A percentile compares a stretch with the other conserved stretches of the same genome.
Conservation (phyloP, 2,797 vertebrate species). For the Phylloscopus collybita region DNA sequence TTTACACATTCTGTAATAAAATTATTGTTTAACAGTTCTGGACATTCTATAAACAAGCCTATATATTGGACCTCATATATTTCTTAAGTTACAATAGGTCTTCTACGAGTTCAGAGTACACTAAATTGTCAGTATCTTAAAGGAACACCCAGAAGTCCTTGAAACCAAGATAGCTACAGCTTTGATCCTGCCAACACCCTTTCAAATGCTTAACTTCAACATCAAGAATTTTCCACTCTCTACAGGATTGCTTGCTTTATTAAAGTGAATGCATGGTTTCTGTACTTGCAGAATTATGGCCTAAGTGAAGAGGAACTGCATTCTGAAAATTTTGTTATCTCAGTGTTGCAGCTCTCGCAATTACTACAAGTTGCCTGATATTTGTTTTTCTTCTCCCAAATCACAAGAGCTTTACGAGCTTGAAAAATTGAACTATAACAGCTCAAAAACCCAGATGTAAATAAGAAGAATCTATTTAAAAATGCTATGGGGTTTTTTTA, state of each 20-base stretch:
- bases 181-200: not conserved
- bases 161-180: not conserved
- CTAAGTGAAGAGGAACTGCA: slow-evolving; percentile 13
- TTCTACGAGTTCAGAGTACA: not conserved
- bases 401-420: slow-evolving; percentile 37
- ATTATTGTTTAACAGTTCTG: not conserved
- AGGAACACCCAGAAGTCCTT: not conserved
- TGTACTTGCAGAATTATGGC: not conserved
- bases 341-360: slow-evolving; percentile 57
- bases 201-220: not conserved
- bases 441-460: slow-evolving; percentile 35
- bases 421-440: slow-evolving; percentile 55
- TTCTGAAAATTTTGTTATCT: slow-evolving; percentile 52
- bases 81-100: not conserved
- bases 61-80: not conserved
- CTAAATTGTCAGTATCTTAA: not conserved
- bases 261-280: not conserved
- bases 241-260: not conserved
- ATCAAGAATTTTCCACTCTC: not conserved
- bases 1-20: not conserved
- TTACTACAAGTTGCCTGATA: slow-evolving; percentile 45
- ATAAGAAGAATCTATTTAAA: slow-evolving; percentile 29
- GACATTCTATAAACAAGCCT: not conserved
- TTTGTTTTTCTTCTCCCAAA: slow-evolving; percentile 62
- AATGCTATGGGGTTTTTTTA: not conserved